Conservation (phyloP, 1,140 invertebrate genomes). For the Triops longicaudatus region DNA sequence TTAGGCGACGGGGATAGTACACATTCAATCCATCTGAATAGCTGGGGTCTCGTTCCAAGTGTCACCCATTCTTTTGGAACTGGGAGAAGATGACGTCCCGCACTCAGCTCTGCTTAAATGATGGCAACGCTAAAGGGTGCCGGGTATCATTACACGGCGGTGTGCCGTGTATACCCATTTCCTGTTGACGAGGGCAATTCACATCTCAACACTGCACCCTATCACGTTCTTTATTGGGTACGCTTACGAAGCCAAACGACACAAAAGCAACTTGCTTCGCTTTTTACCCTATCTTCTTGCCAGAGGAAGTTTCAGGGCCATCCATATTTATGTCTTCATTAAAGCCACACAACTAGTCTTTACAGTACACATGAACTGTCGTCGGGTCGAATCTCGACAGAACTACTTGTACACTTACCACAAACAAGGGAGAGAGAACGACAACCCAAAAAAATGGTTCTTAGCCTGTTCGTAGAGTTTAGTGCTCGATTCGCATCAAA, state of each 20-base stretch:
- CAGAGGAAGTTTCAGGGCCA: not conserved
- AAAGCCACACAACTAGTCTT: constrained; percentile 4
- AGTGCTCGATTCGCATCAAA: not conserved
- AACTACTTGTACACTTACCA: not conserved
- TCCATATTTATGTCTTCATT: constrained; percentile 15
- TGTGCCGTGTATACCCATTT: constrained; percentile 7
- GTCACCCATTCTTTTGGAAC: not conserved
- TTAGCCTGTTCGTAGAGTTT: too few relatives aligned
- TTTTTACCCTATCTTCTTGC: too few relatives aligned
- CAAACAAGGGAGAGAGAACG: not conserved
- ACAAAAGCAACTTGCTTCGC: too few relatives aligned
- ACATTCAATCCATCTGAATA: constrained; percentile 8
- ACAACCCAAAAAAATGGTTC: too few relatives aligned
- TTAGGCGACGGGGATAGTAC: not conserved
- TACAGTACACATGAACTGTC: not conserved
- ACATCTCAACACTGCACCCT: too few relatives aligned
- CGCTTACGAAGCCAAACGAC: too few relatives aligned
- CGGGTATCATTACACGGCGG: constrained; percentile 10
- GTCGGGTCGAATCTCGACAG: not conserved
- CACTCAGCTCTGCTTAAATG: not conserved
- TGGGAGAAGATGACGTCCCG: not conserved
- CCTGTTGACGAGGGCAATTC: not conserved
- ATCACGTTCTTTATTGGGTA: too few relatives aligned
- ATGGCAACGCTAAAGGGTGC: not conserved
- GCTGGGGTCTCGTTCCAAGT: not conserved